phyloP scores from a whole-genome alignment of 2,113 vertebrate genomes.

The Mesembrinibis cayennensis region DNA sequence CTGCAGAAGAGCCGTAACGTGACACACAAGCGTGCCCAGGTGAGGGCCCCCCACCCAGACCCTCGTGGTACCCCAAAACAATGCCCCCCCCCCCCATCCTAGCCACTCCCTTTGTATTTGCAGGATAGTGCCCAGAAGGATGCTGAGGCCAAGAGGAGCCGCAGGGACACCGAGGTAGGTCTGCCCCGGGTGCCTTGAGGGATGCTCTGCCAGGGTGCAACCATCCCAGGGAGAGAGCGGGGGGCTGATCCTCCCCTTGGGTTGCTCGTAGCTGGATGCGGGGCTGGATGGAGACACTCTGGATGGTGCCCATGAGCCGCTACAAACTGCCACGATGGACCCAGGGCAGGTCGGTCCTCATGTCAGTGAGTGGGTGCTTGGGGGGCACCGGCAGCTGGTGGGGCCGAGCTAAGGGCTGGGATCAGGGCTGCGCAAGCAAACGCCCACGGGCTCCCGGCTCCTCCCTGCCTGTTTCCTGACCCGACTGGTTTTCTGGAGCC shows the following conservation, averaged over 20 bases:
- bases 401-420: background rate
- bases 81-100: accelerated
- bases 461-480: slow-evolving; percentile 53
- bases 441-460: slow-evolving; percentile 8
- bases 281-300: background rate
- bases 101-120: background rate
- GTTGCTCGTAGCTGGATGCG: background rate
- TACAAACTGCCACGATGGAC: accelerated
- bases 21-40: slow-evolving; percentile 75
- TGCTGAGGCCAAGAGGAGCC: slow-evolving; percentile 20
- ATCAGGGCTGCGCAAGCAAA: background rate
- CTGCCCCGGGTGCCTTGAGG: accelerated
- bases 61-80: background rate
- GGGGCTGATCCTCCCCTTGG: background rate
- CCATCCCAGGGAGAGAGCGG: background rate
- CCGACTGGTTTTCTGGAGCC: slow-evolving; percentile 27
- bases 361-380: background rate
- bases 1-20: slow-evolving; percentile 82
- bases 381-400: accelerated
- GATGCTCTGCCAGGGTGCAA: background rate
- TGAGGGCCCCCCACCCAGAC: background rate
- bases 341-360: background rate
- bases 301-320: accelerated
- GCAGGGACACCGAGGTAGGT: background rate
- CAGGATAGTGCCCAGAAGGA: slow-evolving; percentile 41